Percentiles rank a stretch among this genome's conserved stretches.
Evolutionary conservation across 2,113 vertebrate species (phyloP).

Genomic region (Rhipidura dahli): DNA sequence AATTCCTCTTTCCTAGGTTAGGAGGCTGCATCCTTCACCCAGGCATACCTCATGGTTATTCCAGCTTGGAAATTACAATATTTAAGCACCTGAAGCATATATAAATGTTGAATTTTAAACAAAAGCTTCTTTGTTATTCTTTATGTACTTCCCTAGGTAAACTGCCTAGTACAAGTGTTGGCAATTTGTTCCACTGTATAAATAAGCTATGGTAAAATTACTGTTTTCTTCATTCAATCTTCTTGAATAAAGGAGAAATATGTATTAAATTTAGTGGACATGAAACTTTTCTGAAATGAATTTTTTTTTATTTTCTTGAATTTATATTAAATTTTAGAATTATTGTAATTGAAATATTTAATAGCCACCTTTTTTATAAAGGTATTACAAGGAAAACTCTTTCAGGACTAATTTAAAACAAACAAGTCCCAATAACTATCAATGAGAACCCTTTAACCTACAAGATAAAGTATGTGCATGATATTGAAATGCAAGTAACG

Average conservation of each 20-base stretch:
- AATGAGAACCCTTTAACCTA: not conserved
- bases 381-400: not conserved
- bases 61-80: not conserved
- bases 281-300: not conserved
- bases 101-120: not conserved
- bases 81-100: not conserved
- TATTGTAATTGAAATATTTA: not conserved
- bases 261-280: not conserved
- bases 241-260: not conserved
- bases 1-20: not conserved
- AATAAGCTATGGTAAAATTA: not conserved
- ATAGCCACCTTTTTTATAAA: not conserved
- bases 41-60: not conserved
- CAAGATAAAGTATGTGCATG: not conserved
- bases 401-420: not conserved
- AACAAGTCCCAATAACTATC: not conserved
- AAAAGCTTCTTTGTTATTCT: not conserved
- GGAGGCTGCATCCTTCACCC: not conserved
- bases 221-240: not conserved
- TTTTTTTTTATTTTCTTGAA: not conserved
- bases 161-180: not conserved
- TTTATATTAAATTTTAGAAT: not conserved
- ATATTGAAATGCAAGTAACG: not conserved
- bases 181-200: not conserved
- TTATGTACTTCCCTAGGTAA: not conserved